Evolutionary conservation across 2,888 invertebrate species (phyloP).

Genomic region (Orchestes rusci): DNA sequence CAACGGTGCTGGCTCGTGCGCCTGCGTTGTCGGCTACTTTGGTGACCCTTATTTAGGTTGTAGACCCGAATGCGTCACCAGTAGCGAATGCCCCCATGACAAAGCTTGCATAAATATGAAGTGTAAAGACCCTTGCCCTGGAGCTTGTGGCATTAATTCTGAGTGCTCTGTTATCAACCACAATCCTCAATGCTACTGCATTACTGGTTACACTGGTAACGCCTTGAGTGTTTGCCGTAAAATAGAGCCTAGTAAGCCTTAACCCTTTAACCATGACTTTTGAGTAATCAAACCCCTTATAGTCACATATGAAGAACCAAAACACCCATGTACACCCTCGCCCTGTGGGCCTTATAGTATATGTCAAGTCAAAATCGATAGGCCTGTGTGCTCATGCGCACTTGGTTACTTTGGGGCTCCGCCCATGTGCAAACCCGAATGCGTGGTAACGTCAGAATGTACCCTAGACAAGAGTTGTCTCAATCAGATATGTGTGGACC

Average conservation of each 20-base stretch:
- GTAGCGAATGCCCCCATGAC: constrained; percentile 64
- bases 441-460: constrained; percentile 73
- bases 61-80: constrained; percentile 74
- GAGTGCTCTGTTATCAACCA: constrained; percentile 70
- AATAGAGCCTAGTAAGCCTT: constrained; percentile 37
- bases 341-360: constrained; percentile 75
- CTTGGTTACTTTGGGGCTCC: constrained; percentile 67
- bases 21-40: constrained; percentile 64
- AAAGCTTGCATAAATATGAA: constrained; percentile 71
- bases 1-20: constrained; percentile 69
- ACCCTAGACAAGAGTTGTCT: constrained; percentile 67
- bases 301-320: constrained; percentile 42
- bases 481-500: constrained; percentile 69
- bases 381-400: constrained; percentile 71
- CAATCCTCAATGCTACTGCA: constrained; percentile 69
- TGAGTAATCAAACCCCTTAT: constrained; percentile 15
- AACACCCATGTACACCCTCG: constrained; percentile 66
- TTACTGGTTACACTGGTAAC: constrained; percentile 64
- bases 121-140: constrained; percentile 72
- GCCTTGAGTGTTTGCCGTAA: constrained; percentile 57
- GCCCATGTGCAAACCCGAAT: constrained; percentile 70
- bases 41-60: constrained; percentile 75
- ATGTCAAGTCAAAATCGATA: constrained; percentile 62
- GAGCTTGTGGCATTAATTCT: constrained; percentile 69
- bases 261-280: not conserved